A percentile compares a stretch with the other conserved stretches of the same genome.
phyloP scores from a whole-genome alignment of 2,797 vertebrate species.

The Lepus townsendii region DNA sequence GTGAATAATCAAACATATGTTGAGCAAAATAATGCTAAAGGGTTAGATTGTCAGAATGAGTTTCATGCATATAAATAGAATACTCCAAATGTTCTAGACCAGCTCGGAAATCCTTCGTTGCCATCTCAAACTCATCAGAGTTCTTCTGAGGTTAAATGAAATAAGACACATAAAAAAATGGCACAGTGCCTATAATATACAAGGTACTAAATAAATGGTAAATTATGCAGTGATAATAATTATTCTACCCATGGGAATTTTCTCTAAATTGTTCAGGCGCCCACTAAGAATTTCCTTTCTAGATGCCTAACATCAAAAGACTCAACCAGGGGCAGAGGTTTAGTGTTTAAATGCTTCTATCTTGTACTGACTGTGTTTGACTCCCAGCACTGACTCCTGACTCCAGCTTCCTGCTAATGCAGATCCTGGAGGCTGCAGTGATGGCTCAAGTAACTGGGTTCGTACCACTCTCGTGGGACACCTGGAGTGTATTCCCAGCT shows the following conservation, averaged over 20 bases:
- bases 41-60: not conserved
- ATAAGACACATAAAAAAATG: not conserved
- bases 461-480: too few species aligned
- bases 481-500: too few species aligned
- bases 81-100: not conserved
- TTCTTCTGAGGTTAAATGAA: constrained; percentile 20
- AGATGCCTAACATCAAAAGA: not conserved
- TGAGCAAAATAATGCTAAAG: not conserved
- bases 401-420: too few species aligned
- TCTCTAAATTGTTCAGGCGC: not conserved
- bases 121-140: not conserved
- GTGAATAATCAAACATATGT: not conserved
- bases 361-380: too few species aligned
- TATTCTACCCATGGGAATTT: not conserved
- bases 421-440: too few species aligned
- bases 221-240: not conserved
- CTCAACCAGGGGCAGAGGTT: not conserved
- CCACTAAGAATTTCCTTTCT: not conserved
- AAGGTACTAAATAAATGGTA: not conserved
- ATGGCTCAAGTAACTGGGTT: too few species aligned
- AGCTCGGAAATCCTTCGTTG: not conserved
- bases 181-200: not conserved
- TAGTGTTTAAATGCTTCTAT: too few species aligned
- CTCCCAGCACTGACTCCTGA: too few species aligned
- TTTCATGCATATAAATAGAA: constrained; percentile 1